A percentile compares a stretch with the other conserved stretches of the same genome.
These are phyloP conservation scores for Nyctibius grandis DNA, from an alignment of 2,797 vertebrate species.

Conservation along the genomic window DNA sequence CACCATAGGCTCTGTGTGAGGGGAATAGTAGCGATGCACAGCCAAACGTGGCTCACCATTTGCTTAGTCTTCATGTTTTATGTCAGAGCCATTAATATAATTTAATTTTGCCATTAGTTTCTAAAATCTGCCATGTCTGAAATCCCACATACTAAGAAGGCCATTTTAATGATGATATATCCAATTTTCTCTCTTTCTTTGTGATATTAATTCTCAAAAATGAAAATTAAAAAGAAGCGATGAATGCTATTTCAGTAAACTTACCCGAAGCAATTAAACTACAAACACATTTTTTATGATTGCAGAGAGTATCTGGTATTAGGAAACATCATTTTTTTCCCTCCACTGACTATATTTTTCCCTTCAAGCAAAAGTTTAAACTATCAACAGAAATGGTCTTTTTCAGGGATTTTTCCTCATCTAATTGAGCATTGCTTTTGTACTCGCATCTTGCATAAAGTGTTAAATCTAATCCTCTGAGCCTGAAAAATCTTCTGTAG, in stretches of 20 bases:
- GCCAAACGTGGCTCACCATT: background rate
- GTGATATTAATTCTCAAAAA: slow-evolving; percentile 7
- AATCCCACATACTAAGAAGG: slow-evolving; percentile 12
- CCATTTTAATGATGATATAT: background rate
- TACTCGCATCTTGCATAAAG: background rate
- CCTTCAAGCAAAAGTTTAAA: background rate
- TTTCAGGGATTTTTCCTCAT: background rate
- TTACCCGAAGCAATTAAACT: slow-evolving; percentile 41
- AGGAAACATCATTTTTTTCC: background rate
- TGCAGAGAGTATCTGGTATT: background rate
- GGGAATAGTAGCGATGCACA: background rate
- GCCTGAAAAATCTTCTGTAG: slow-evolving; percentile 56
- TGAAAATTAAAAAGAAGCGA: background rate
- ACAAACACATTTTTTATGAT: background rate
- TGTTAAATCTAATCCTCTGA: slow-evolving; percentile 53
- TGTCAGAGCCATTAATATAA: slow-evolving; percentile 12
- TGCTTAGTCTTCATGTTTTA: background rate
- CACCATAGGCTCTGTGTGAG: background rate
- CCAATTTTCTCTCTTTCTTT: background rate
- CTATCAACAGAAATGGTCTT: background rate
- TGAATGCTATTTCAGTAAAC: slow-evolving; percentile 25
- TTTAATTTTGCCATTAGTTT: slow-evolving; percentile 64
- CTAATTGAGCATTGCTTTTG: slow-evolving; percentile 10
- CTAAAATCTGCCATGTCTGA: slow-evolving; percentile 28
- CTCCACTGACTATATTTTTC: background rate